Percentiles rank a stretch among this genome's conserved stretches.
Evolutionary conservation across 2,888 invertebrate genomes (phyloP).

Genomic region (Erannis defoliaria): DNA sequence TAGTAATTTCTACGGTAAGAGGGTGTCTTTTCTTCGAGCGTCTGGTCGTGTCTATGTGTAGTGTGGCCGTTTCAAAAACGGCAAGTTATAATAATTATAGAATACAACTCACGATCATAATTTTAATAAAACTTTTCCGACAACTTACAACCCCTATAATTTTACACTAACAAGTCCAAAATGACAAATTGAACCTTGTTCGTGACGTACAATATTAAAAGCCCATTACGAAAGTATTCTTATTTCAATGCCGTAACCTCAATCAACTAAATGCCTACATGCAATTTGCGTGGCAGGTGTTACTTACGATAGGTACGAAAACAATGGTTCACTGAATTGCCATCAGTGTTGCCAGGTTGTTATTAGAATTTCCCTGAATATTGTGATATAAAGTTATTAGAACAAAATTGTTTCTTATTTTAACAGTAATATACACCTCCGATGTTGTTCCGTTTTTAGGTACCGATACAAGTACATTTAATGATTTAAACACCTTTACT

Average conservation of each 20-base stretch:
- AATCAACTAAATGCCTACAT: conserved; percentile 59
- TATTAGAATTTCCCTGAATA: not conserved
- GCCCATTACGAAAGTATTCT: conserved; percentile 63
- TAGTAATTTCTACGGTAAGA: no score
- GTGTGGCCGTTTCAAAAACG: no score
- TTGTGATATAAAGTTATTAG: not conserved
- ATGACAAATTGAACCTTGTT: conserved; percentile 46
- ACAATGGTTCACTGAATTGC: conserved; percentile 35
- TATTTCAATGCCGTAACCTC: conserved; percentile 69
- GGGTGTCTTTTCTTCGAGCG: no score
- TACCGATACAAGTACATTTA: no score
- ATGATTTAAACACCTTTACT: no score
- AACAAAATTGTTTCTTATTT: not conserved
- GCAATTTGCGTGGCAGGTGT: conserved; percentile 66
- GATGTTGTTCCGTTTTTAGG: no score
- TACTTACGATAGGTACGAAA: conserved; percentile 42
- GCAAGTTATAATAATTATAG: no score
- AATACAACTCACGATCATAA: no score
- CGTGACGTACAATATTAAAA: conserved; percentile 65
- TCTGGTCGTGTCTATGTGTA: no score
- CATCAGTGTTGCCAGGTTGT: conserved; percentile 12
- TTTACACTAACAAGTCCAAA: conserved; percentile 14
- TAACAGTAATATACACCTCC: no score
- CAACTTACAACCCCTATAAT: conserved; percentile 3
- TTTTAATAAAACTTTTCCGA: not conserved